A percentile compares a stretch with the other conserved stretches of the same genome.
Conservation (phyloP, 1,140 invertebrate species). For the Pseudomyrmex flavicornis region DNA sequence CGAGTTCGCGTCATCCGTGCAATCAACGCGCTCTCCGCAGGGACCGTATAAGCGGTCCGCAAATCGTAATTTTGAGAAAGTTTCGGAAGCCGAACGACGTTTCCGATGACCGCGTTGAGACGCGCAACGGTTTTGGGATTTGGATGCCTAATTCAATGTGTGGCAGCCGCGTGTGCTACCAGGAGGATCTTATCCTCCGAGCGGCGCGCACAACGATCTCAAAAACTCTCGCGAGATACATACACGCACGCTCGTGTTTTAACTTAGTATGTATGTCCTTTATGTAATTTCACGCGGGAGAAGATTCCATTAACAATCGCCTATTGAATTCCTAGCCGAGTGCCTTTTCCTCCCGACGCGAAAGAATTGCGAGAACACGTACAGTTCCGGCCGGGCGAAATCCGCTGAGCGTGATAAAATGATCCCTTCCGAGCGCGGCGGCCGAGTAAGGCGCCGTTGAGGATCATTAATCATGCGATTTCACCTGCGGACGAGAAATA, state of each 20-base stretch:
- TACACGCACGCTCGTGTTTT: not conserved
- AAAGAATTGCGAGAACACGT: constrained; percentile 44
- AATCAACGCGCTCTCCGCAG: constrained; percentile 67
- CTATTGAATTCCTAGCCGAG: constrained; percentile 39
- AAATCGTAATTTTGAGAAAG: constrained; percentile 60
- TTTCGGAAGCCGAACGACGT: constrained; percentile 49
- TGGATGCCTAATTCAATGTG: not conserved
- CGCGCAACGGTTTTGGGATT: not conserved
- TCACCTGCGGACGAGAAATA: constrained; percentile 66
- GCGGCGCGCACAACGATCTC: too few species aligned
- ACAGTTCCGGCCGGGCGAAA: constrained; percentile 38
- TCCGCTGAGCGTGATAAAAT: constrained; percentile 66
- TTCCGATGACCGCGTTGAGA: constrained; percentile 41
- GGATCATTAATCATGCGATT: constrained; percentile 74
- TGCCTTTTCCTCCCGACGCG: constrained; percentile 21
- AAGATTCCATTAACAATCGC: not conserved
- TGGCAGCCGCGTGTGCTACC: too few species aligned
- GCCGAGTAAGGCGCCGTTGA: constrained; percentile 38
- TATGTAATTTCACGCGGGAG: too few species aligned
- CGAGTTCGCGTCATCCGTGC: constrained; percentile 50
- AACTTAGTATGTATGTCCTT: too few species aligned
- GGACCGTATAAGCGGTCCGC: constrained; percentile 53
- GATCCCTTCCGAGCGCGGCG: constrained; percentile 59
- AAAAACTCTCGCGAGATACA: not conserved
- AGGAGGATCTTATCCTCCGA: not conserved